Evolutionary conservation across 2,797 vertebrate genomes (phyloP).

Genomic region (Todus mexicanus): DNA sequence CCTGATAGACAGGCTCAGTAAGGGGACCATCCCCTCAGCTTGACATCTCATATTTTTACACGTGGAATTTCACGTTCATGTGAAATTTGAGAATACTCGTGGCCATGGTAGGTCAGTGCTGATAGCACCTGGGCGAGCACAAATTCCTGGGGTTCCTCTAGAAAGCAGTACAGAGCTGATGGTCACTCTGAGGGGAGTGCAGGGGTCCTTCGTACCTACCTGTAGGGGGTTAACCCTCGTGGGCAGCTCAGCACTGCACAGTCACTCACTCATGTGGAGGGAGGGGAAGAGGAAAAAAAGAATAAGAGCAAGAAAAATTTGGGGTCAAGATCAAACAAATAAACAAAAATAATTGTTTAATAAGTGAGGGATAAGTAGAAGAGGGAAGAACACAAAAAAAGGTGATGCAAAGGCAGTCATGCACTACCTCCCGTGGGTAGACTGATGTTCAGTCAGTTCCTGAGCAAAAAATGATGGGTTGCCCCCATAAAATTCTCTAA

Average conservation of each 20-base stretch:
- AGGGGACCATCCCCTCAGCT: neutral
- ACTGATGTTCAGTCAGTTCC: neutral
- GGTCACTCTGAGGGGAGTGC: neutral
- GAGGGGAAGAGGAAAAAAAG: neutral
- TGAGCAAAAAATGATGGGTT: neutral
- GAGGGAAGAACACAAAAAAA: neutral
- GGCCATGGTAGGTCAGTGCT: neutral
- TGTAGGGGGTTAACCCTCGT: neutral
- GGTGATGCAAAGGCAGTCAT: neutral
- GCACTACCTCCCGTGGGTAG: rapidly evolving
- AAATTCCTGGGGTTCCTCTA: neutral
- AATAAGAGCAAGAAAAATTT: neutral
- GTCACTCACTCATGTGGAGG: neutral
- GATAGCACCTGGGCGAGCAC: neutral
- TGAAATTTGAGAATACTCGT: neutral
- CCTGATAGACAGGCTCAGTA: neutral
- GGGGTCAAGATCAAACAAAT: neutral
- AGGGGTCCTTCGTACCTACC: neutral
- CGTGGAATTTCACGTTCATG: neutral
- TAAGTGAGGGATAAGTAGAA: neutral
- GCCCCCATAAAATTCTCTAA: neutral
- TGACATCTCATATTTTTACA: neutral
- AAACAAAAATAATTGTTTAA: neutral
- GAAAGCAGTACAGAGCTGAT: neutral
- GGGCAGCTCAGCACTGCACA: neutral